phyloP scores from a whole-genome alignment of 1,140 invertebrate species.

The Lordiphosa stackelbergi region DNA sequence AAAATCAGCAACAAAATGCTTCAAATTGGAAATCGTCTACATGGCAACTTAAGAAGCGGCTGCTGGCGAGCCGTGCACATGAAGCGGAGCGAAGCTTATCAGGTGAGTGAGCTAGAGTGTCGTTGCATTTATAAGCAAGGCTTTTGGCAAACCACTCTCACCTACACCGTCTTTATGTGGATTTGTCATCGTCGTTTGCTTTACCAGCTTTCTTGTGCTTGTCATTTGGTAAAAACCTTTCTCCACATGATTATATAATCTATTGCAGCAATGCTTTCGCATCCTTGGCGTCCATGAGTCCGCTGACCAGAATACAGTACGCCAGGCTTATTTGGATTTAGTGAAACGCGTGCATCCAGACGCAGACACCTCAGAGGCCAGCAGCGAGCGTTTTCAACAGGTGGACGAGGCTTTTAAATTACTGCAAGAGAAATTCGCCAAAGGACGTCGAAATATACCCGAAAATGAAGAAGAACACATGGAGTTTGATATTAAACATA shows the following conservation, averaged over 20 bases:
- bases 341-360: conserved; percentile 92
- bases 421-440: conserved; percentile 80
- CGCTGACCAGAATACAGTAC: conserved; percentile 84
- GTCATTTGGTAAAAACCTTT: neutral
- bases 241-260: conserved; percentile 1
- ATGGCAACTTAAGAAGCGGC: neutral
- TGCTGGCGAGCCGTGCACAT: conserved; percentile 35
- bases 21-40: conserved; percentile 4
- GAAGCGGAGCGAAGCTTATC: conserved; percentile 44
- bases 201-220: too few species aligned
- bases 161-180: too few species aligned
- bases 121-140: too few species aligned
- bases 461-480: conserved; percentile 77
- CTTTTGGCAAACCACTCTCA: too few species aligned
- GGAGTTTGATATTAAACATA: conserved; percentile 83
- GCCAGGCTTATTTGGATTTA: conserved; percentile 84
- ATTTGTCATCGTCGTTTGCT: too few species aligned
- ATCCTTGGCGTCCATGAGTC: conserved; percentile 82
- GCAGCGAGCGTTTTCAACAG: conserved; percentile 84
- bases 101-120: conserved; percentile 67
- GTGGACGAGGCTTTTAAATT: conserved; percentile 80
- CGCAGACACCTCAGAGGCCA: conserved; percentile 82
- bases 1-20: too few species aligned
- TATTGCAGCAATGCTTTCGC: conserved; percentile 81
- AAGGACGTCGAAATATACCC: conserved; percentile 77